Conservation (phyloP, 2,797 vertebrate genomes). For the Liparis tanakae region DNA sequence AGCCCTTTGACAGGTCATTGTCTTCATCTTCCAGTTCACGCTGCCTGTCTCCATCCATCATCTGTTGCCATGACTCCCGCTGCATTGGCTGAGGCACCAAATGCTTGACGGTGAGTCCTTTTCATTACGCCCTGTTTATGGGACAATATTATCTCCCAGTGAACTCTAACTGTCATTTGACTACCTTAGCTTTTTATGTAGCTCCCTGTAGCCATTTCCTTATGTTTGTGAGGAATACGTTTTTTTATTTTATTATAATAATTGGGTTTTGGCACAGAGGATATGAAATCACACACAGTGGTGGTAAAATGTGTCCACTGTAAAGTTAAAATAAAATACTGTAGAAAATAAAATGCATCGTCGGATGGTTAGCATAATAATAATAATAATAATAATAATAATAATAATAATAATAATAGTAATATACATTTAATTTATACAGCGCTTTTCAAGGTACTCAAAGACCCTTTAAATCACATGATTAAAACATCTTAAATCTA, state of each 20-base stretch:
- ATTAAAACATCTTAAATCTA: too few relatives aligned
- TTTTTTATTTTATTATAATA: too few relatives aligned
- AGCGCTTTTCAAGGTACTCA: too few relatives aligned
- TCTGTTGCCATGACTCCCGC: conserved; percentile 42
- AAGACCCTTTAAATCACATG: too few relatives aligned
- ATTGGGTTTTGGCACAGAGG: neutral
- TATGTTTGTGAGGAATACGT: conserved; percentile 10
- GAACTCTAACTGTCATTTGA: conserved; percentile 43
- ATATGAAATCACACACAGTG: conserved; percentile 11
- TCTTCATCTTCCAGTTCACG: conserved; percentile 33
- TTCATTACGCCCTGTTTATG: conserved; percentile 58
- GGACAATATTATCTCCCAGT: conserved; percentile 48
- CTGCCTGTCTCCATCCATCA: conserved; percentile 47
- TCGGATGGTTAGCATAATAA: neutral
- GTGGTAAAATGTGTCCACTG: neutral
- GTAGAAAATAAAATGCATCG: neutral
- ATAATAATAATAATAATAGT: too few relatives aligned
- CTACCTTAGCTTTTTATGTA: conserved; percentile 10
- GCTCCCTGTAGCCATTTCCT: conserved; percentile 5
- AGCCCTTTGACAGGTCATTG: conserved; percentile 39
- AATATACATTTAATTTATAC: too few relatives aligned
- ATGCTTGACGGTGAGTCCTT: conserved; percentile 41
- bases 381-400: too few relatives aligned
- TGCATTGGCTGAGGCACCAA: conserved; percentile 30
- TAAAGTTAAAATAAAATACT: neutral